Evolutionary conservation across 2,113 vertebrate species (phyloP).

Genomic region (Pipra filicauda): DNA sequence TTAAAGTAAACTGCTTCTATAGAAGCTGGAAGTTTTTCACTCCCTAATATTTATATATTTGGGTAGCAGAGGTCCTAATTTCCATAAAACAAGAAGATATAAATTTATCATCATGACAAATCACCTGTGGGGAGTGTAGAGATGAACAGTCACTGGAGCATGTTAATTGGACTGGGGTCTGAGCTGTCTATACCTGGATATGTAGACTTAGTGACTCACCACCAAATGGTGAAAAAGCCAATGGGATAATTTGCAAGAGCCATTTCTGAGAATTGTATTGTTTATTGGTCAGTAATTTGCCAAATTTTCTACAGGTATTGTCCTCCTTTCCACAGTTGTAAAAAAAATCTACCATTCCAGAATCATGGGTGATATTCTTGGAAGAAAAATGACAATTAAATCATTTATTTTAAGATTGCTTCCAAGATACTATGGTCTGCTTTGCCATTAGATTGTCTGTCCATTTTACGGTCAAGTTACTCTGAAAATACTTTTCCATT

Average conservation of each 20-base stretch:
- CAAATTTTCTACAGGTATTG: background rate
- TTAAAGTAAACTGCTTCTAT: background rate
- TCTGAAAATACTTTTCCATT: background rate
- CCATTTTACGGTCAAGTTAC: background rate
- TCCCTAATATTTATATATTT: background rate
- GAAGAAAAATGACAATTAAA: background rate
- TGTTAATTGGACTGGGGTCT: background rate
- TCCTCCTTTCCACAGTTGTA: background rate
- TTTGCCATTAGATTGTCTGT: background rate
- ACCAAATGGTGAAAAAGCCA: background rate
- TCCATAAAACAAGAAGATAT: background rate
- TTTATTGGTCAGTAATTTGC: background rate
- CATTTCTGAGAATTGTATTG: background rate
- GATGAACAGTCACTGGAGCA: background rate
- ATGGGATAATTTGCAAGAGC: background rate
- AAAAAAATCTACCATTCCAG: background rate
- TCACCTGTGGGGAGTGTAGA: background rate
- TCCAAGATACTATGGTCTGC: background rate
- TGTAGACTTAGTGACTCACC: background rate
- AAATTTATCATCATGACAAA: background rate
- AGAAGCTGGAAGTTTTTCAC: background rate
- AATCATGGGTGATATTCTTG: background rate
- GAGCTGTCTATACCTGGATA: background rate
- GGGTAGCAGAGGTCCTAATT: background rate
- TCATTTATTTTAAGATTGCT: background rate